These are phyloP conservation scores for Monomorium pharaonis DNA, from an alignment of 1,140 invertebrate species.

Conservation along the genomic window DNA sequence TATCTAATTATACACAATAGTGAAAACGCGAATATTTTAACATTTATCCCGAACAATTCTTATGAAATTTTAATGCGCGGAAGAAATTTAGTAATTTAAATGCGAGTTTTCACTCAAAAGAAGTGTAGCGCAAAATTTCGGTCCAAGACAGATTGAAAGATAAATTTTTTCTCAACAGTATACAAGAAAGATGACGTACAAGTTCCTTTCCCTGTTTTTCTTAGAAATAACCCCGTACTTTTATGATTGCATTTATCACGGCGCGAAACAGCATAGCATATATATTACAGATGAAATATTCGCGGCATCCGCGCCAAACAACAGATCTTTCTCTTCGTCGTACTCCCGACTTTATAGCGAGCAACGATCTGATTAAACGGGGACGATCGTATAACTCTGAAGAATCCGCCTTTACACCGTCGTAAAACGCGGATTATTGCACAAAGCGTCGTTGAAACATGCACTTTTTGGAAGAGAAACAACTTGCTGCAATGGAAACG, in stretches of 20 bases:
- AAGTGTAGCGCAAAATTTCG: neutral
- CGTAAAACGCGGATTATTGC: conserved; percentile 1
- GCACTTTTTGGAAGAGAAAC: neutral
- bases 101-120: neutral
- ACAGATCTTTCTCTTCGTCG: neutral
- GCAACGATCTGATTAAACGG: conserved; percentile 27
- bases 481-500: neutral
- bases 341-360: neutral
- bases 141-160: neutral
- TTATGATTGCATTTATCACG: conserved; percentile 19
- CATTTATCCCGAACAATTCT: neutral
- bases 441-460: neutral
- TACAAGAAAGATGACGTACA: neutral
- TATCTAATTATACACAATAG: conserved; percentile 4
- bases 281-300: conserved; percentile 10
- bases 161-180: conserved; percentile 1
- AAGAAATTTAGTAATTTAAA: conserved; percentile 7
- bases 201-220: neutral
- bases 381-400: neutral
- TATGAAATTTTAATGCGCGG: conserved; percentile 12
- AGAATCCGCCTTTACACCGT: neutral
- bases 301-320: neutral
- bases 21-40: neutral
- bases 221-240: neutral
- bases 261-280: neutral